phyloP scores from a whole-genome alignment of 1,140 invertebrate species.

The Oscheius sp. region DNA sequence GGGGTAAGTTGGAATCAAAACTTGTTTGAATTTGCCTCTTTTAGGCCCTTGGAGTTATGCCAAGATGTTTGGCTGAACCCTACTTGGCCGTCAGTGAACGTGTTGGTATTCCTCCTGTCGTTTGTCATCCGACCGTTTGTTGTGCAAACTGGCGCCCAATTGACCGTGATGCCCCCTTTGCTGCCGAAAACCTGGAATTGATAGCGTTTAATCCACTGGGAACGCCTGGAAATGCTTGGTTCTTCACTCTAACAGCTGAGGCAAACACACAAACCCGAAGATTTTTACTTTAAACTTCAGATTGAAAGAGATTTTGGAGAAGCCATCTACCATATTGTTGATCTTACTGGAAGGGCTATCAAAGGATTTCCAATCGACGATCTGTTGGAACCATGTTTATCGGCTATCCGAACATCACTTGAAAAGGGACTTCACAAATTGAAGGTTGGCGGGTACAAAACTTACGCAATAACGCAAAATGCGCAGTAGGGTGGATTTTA shows the following conservation, averaged over 20 bases:
- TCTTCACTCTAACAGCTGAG: constrained; percentile 21
- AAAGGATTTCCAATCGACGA: background rate
- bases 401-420: background rate
- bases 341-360: background rate
- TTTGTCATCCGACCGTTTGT: background rate
- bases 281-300: too few relatives aligned
- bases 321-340: constrained; percentile 1
- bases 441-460: too few relatives aligned
- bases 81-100: background rate
- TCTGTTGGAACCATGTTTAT: background rate
- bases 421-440: background rate
- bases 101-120: background rate
- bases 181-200: background rate
- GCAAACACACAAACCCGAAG: too few relatives aligned
- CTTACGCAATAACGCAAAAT: too few relatives aligned
- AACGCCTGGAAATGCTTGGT: constrained; percentile 7
- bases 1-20: constrained; percentile 1
- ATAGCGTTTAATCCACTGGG: constrained; percentile 6
- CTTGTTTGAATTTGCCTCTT: background rate
- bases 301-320: constrained; percentile 8
- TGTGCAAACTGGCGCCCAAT: background rate
- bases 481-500: too few relatives aligned
- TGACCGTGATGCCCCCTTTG: background rate
- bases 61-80: background rate
- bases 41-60: background rate